A percentile compares a stretch with the other conserved stretches of the same genome.
phyloP scores from a whole-genome alignment of 2,888 invertebrate genomes.

The Andrena camellia region DNA sequence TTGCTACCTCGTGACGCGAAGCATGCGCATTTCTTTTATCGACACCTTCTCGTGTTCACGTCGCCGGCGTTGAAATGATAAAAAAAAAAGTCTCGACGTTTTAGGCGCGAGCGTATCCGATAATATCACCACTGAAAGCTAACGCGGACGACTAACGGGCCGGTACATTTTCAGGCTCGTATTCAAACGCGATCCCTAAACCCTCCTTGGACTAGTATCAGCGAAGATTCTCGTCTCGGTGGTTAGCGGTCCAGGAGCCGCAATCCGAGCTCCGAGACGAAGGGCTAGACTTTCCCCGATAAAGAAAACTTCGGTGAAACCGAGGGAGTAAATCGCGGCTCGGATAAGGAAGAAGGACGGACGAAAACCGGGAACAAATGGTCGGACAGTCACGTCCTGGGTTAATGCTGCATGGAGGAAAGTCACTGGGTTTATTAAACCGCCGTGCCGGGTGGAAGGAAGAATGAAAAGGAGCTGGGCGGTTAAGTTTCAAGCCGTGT shows the following conservation, averaged over 20 bases:
- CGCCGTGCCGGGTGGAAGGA: constrained; percentile 65
- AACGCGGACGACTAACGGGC: background rate
- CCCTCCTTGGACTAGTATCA: background rate
- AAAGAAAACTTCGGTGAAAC: constrained; percentile 42
- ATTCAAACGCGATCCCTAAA: background rate
- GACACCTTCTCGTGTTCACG: background rate
- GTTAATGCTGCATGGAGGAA: constrained; percentile 82
- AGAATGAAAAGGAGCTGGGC: constrained; percentile 70
- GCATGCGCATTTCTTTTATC: constrained; percentile 11
- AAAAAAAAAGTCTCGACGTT: background rate
- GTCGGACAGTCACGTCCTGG: constrained; percentile 79
- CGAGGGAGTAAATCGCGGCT: constrained; percentile 47
- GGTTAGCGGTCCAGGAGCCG: constrained; percentile 5
- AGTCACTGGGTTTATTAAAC: constrained; percentile 81
- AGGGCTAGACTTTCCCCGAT: constrained; percentile 21
- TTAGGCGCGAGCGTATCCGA: background rate
- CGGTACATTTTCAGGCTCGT: background rate
- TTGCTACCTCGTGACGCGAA: background rate
- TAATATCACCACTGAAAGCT: too few relatives aligned
- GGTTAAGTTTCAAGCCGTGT: constrained; percentile 67
- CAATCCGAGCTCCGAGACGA: constrained; percentile 33
- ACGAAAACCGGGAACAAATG: constrained; percentile 69
- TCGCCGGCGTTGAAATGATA: background rate
- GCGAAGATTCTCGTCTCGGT: constrained; percentile 1
- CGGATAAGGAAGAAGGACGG: constrained; percentile 60